phyloP scores from a whole-genome alignment of 2,113 vertebrate genomes.

The Vulpes vulpes region DNA sequence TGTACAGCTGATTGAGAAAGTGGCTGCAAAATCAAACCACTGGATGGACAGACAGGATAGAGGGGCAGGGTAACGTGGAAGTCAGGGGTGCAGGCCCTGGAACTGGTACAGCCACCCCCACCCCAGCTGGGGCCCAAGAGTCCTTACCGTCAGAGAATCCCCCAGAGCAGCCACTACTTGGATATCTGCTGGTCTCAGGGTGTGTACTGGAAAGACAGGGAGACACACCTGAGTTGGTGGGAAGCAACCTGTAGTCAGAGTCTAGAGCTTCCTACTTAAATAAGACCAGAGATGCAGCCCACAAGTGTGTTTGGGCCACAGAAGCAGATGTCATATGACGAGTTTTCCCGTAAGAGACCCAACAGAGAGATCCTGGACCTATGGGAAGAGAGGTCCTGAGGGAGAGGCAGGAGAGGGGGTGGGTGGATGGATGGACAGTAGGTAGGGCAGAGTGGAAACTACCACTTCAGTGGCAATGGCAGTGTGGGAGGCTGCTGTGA shows the following conservation, averaged over 20 bases:
- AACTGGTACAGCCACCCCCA: background rate
- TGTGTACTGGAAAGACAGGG: constrained; percentile 90
- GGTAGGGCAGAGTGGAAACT: background rate
- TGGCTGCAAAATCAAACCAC: background rate
- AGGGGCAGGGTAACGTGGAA: background rate
- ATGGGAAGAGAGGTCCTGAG: background rate
- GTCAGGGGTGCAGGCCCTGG: background rate
- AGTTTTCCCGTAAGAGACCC: background rate
- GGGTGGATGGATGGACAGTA: no score
- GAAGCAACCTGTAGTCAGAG: background rate
- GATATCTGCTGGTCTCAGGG: constrained; percentile 93
- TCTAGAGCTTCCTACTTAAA: background rate
- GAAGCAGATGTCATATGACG: background rate
- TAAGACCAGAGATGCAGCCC: background rate
- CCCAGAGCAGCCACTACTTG: constrained; percentile 94
- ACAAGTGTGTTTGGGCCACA: accelerated
- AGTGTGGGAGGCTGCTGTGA: background rate
- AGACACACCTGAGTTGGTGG: background rate
- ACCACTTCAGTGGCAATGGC: background rate
- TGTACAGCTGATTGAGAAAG: background rate
- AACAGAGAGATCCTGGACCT: background rate
- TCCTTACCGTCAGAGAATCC: constrained; percentile 95
- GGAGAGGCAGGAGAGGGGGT: background rate
- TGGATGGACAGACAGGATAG: background rate
- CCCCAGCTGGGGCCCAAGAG: background rate